Base-by-base conservation (phyloP, 2,888 invertebrate species). In the Lysandra coridon region DNA sequence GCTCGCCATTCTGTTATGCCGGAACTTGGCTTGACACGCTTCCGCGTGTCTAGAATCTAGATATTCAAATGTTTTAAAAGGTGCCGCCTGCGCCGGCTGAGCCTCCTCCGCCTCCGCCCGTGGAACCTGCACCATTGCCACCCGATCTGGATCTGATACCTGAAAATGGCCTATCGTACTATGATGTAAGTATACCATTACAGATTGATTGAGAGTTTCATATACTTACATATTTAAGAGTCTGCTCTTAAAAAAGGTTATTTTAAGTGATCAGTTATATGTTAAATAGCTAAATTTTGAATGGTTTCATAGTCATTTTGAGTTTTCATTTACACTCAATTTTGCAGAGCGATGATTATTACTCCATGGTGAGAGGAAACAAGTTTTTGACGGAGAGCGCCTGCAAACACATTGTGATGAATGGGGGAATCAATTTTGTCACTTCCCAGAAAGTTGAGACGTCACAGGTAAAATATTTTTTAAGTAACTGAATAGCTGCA, bases 341-440 rank as follows among this genome's bases (percentile, higher is more conserved):
- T 62, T 79, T 62, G 14, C 87, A 94, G 93, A 93, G 93, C 86
- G 93, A 94, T 85, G 93, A 94, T 83, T 94, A 94, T 84, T 94
- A 93, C 80, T 92, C 94, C 37, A 92, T 94, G 93, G 92, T 92
- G 80, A 92, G 94, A 84, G 93, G 92, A 33, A 93, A 91, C 84
- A 93, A 92, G 83, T 92, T 91, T 81, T 91, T 92, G 88, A 86
- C 93, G 44, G 93, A 93, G 81, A 89, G 85, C 79, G 86, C 88
- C 33, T 92, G 92, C 83, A 92, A 92, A 84, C 93, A 93, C 80
- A 88, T 93, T 86, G 91, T 93, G 79, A 91, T 93, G 92, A 94
- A 93, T 87, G 93, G 94, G 76, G 89, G 90, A 60, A 89, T 94
- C 37, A 92, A 91, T 83, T 93, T 90, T 85, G 89, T 92, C 79